These are phyloP conservation scores for Sebastiscus albofasciatus DNA, from an alignment of 2,797 vertebrate genomes.

Conservation along the genomic window DNA sequence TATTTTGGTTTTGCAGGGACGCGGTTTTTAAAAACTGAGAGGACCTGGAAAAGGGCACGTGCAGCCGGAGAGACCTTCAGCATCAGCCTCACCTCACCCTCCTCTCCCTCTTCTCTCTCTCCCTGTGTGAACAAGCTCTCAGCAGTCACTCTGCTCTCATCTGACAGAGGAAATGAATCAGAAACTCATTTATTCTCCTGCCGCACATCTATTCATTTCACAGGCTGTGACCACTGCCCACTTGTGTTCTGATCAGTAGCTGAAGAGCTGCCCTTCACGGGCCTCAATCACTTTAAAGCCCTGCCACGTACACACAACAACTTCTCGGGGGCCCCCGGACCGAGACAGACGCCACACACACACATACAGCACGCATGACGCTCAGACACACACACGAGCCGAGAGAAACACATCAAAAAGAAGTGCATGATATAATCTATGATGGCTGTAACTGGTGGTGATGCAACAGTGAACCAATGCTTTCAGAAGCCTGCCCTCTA, in stretches of 20 bases:
- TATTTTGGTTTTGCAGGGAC: slow-evolving; percentile 71
- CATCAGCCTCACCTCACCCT: slow-evolving; percentile 41
- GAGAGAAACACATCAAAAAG: slow-evolving; percentile 74
- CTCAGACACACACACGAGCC: slow-evolving; percentile 33
- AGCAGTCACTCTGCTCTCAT: slow-evolving; percentile 67
- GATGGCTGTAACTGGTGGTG: slow-evolving; percentile 82
- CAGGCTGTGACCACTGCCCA: slow-evolving; percentile 70
- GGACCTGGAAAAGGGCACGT: slow-evolving; percentile 54
- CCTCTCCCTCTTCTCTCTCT: not conserved
- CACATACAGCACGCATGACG: slow-evolving; percentile 18
- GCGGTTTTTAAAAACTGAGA: slow-evolving; percentile 44
- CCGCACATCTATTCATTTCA: slow-evolving; percentile 70
- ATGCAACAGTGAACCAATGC: slow-evolving; percentile 86
- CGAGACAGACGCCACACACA: slow-evolving; percentile 9
- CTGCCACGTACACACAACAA: slow-evolving; percentile 27
- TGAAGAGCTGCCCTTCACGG: slow-evolving; percentile 62
- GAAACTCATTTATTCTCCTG: slow-evolving; percentile 72
- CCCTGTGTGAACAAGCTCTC: slow-evolving; percentile 50
- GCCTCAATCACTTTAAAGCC: slow-evolving; percentile 54
- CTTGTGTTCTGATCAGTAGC: slow-evolving; percentile 68
- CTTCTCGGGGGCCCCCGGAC: slow-evolving; percentile 8
- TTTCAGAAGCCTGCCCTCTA: slow-evolving; percentile 84
- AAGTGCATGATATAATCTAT: slow-evolving; percentile 83
- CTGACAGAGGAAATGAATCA: slow-evolving; percentile 77
- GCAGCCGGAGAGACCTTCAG: slow-evolving; percentile 60